Evolutionary conservation across 2,888 invertebrate genomes (phyloP).

Genomic region (Oxytorus armatus): DNA sequence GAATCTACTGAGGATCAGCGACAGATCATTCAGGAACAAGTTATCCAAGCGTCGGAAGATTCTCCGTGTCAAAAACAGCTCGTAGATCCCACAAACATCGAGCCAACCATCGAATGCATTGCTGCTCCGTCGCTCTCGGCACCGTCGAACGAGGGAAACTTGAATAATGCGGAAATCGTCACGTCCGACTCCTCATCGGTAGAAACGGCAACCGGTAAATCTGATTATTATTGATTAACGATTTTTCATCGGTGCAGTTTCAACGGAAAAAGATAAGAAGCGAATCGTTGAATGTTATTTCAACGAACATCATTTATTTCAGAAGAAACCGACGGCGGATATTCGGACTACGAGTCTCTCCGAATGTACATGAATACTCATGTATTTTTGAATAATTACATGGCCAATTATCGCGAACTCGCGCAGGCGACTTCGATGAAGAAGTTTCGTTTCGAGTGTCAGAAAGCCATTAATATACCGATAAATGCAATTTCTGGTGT

Average conservation of each 20-base stretch:
- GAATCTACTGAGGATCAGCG: constrained; percentile 34
- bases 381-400: constrained; percentile 87
- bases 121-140: not conserved
- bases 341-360: constrained; percentile 84
- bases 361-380: constrained; percentile 87
- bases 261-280: no score
- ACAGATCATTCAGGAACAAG: constrained; percentile 39
- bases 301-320: not conserved
- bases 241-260: not conserved
- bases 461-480: constrained; percentile 94
- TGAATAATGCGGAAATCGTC: constrained; percentile 25
- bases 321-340: constrained; percentile 64
- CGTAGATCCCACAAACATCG: not conserved
- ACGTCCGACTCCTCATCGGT: constrained; percentile 39
- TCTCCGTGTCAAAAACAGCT: not conserved
- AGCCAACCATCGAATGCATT: not conserved
- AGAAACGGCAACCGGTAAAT: constrained; percentile 46
- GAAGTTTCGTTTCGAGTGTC: constrained; percentile 92
- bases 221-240: not conserved
- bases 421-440: constrained; percentile 88
- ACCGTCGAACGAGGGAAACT: constrained; percentile 35
- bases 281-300: no score
- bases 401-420: constrained; percentile 87
- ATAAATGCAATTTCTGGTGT: constrained; percentile 94
- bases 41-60: not conserved